Evolutionary conservation across 2,797 vertebrate genomes (phyloP).

Genomic region (Oryzias dopingdopingensis): DNA sequence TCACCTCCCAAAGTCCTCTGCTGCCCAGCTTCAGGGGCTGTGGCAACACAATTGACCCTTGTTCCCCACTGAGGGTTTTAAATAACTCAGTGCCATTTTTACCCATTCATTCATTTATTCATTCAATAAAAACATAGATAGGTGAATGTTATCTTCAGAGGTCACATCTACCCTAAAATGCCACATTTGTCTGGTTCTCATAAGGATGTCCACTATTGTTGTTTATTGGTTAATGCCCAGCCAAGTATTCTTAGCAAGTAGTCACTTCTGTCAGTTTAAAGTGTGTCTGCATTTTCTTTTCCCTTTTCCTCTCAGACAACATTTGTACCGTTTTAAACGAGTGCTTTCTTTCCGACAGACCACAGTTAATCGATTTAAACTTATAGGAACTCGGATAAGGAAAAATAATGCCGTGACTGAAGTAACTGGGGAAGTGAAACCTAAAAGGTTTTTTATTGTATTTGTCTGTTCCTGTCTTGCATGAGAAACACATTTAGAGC

Average conservation of each 20-base stretch:
- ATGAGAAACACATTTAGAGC: neutral
- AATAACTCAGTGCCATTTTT: slow-evolving; percentile 78
- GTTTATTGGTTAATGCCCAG: slow-evolving; percentile 38
- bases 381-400: slow-evolving; percentile 5
- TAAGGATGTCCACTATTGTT: slow-evolving; percentile 37
- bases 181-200: slow-evolving; percentile 20
- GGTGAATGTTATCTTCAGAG: slow-evolving; percentile 35
- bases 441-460: neutral
- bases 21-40: slow-evolving; percentile 78
- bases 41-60: slow-evolving; percentile 82
- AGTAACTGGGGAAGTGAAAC: slow-evolving; percentile 4
- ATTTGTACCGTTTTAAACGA: neutral
- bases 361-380: slow-evolving; percentile 18
- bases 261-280: slow-evolving; percentile 8
- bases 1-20: slow-evolving; percentile 66
- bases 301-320: neutral
- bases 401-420: neutral
- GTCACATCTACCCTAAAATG: slow-evolving; percentile 31
- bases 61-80: slow-evolving; percentile 76
- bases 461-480: neutral
- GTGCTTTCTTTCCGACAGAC: slow-evolving; percentile 11
- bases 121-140: slow-evolving; percentile 32
- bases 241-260: slow-evolving; percentile 37
- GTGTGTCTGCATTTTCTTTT: too few species aligned
- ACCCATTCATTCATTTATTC: slow-evolving; percentile 64